Evolutionary conservation across 2,888 invertebrate species (phyloP), one percentile per base, ranked within the genome.

Genomic region (Ectemnius cavifrons): DNA sequence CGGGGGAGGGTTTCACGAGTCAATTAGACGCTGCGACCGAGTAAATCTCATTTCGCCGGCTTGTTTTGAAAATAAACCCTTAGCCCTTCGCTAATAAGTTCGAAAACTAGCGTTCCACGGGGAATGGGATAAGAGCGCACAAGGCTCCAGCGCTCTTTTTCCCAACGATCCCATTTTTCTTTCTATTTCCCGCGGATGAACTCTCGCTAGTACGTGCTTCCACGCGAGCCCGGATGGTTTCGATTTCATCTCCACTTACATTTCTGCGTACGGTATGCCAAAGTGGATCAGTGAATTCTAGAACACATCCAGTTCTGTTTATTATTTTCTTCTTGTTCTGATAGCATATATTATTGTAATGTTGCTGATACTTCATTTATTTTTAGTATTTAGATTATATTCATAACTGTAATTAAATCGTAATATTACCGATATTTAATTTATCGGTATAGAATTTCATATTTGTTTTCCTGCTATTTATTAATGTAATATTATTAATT

Each of bases 51-150:
- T 52, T 52, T 14, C 16, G 16, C 5, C 52, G 16, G 52, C 13
- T 52, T 52, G 52, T 52, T 52, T 52, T 52, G 8, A 5, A 52
- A 52, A n/a, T 52, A 52, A 52, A 52, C 52, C 52, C 16, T 14
- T 14, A 23, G 52, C 14, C 14, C 16, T 16, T 52, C 16, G 16
- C 16, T 52, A 47, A 47, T 47, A 52, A 14, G 16, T 52, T 52
- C 14, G 52, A 14, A 52, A 52, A 52, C 16, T 52, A 52, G 5
- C 52, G 14, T 52, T 16, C 16, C 37, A 11, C 37, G 37, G 52
- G 52, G 52, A 14, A 52, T 49, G 3, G 49, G 49, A 49, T 52
- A 16, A 14, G n/a, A 14, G 4, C 16, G 5, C 52, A 6, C 52
- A 6, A 14, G 6, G 52, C 52, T 37, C 0, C 37, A 2, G 6